Conservation (phyloP, 2,888 invertebrate genomes). For the Brachypalpus laphriformis region DNA sequence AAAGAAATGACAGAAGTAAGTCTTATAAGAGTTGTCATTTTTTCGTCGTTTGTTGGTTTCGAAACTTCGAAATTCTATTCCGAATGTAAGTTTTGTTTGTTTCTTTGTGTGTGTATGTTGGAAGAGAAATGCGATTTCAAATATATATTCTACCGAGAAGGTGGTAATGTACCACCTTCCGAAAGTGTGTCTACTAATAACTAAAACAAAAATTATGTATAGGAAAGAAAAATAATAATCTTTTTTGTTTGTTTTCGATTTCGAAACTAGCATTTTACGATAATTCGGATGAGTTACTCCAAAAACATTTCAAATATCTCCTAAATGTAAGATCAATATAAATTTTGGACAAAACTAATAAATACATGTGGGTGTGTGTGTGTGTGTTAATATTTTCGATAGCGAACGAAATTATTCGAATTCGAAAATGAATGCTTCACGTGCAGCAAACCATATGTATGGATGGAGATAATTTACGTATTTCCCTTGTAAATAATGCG, state of each 20-base stretch:
- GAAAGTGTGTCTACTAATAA: constrained; percentile 55
- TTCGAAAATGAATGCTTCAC: constrained; percentile 58
- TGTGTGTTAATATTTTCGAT: constrained; percentile 34
- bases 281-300: constrained; percentile 68
- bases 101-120: constrained; percentile 48
- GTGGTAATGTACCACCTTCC: constrained; percentile 72
- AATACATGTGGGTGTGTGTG: constrained; percentile 20
- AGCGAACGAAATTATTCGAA: constrained; percentile 23
- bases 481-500: constrained; percentile 68
- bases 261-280: constrained; percentile 69
- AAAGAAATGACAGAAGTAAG: constrained; percentile 60
- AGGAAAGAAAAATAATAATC: constrained; percentile 36
- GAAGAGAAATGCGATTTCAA: constrained; percentile 72
- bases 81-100: constrained; percentile 47
- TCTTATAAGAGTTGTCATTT: constrained; percentile 54
- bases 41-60: constrained; percentile 37
- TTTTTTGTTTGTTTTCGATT: constrained; percentile 23
- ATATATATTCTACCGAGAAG: constrained; percentile 54
- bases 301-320: constrained; percentile 63
- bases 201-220: constrained; percentile 55
- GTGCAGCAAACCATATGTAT: constrained; percentile 67
- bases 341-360: constrained; percentile 58
- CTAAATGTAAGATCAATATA: constrained; percentile 51
- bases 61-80: constrained; percentile 71
- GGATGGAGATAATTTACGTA: constrained; percentile 70